These are phyloP conservation scores for Stegostoma tigrinum DNA, from an alignment of 2,113 vertebrate species.

Conservation along the genomic window DNA sequence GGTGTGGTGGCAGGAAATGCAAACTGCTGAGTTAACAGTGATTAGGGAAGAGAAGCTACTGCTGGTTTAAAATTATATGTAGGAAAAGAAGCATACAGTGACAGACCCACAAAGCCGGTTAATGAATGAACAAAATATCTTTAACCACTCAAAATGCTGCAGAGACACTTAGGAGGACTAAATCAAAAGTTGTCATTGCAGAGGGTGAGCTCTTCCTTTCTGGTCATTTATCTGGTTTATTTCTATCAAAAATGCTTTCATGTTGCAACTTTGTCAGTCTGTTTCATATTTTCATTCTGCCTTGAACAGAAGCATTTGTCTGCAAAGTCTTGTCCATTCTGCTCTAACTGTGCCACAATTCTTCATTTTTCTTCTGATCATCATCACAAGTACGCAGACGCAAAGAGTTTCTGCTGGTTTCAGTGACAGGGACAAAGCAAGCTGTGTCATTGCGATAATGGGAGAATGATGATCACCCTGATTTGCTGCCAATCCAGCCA, in stretches of 20 bases:
- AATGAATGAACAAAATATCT: too few relatives aligned
- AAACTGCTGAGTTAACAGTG: slow-evolving; percentile 36
- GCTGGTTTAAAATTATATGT: slow-evolving; percentile 37
- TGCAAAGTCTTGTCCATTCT: slow-evolving; percentile 35
- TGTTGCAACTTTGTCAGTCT: slow-evolving; percentile 41
- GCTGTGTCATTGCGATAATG: neutral
- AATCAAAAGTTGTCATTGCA: neutral
- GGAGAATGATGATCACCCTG: neutral
- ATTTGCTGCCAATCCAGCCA: neutral
- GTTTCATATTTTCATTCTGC: slow-evolving; percentile 46
- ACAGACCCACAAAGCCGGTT: too few relatives aligned
- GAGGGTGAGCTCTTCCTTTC: slow-evolving; percentile 39
- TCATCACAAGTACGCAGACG: neutral
- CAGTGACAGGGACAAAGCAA: neutral
- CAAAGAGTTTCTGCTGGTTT: neutral
- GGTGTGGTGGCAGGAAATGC: too few relatives aligned
- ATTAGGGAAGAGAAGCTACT: slow-evolving; percentile 40
- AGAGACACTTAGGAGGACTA: slow-evolving; percentile 45
- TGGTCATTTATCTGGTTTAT: slow-evolving; percentile 42
- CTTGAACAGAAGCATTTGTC: slow-evolving; percentile 45
- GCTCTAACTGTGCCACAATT: neutral
- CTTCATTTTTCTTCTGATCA: neutral
- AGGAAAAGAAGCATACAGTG: too few relatives aligned
- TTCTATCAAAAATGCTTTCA: slow-evolving; percentile 46
- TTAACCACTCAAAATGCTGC: too few relatives aligned